These are phyloP conservation scores for Drosophila pachea DNA, from an alignment of 1,140 invertebrate species.

Conservation along the genomic window DNA sequence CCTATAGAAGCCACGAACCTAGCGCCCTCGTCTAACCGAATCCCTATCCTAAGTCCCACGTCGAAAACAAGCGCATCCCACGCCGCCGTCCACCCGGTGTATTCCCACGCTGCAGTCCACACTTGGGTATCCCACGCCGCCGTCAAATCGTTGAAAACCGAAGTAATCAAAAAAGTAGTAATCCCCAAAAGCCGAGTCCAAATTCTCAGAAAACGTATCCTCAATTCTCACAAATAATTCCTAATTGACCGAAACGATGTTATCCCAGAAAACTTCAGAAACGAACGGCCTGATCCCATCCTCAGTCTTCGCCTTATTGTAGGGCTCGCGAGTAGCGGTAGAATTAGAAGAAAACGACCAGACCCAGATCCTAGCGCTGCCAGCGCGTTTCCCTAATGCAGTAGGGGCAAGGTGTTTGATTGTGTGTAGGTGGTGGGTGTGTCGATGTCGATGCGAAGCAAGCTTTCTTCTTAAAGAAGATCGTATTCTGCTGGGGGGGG, in stretches of 20 bases:
- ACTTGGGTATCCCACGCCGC: slow-evolving; percentile 39
- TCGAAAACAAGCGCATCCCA: slow-evolving; percentile 38
- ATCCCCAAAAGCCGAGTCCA: not conserved
- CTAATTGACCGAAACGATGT: slow-evolving; percentile 16
- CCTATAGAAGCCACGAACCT: slow-evolving; percentile 35
- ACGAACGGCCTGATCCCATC: slow-evolving; percentile 13
- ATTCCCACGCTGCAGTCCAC: slow-evolving; percentile 51
- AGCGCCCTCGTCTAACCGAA: slow-evolving; percentile 56
- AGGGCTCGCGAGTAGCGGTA: slow-evolving; percentile 3
- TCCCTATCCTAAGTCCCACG: slow-evolving; percentile 50
- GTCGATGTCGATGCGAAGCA: slow-evolving; percentile 27
- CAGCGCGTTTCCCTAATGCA: slow-evolving; percentile 23
- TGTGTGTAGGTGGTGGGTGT: slow-evolving; percentile 1
- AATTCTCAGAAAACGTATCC: not conserved
- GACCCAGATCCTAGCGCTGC: slow-evolving; percentile 27
- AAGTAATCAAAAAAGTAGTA: no score
- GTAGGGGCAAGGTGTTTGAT: slow-evolving; percentile 1
- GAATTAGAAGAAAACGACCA: slow-evolving; percentile 22
- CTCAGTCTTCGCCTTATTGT: not conserved
- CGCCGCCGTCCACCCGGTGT: slow-evolving; percentile 34
- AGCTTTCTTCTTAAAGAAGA: not conserved
- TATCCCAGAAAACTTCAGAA: slow-evolving; percentile 16
- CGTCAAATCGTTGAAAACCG: slow-evolving; percentile 24
- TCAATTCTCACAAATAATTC: slow-evolving; percentile 18
- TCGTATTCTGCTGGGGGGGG: not conserved